Percentiles rank a stretch among this genome's conserved stretches.
These are phyloP conservation scores for Drosophila equinoxialis DNA, from an alignment of 1,140 invertebrate species.

Conservation along the genomic window DNA sequence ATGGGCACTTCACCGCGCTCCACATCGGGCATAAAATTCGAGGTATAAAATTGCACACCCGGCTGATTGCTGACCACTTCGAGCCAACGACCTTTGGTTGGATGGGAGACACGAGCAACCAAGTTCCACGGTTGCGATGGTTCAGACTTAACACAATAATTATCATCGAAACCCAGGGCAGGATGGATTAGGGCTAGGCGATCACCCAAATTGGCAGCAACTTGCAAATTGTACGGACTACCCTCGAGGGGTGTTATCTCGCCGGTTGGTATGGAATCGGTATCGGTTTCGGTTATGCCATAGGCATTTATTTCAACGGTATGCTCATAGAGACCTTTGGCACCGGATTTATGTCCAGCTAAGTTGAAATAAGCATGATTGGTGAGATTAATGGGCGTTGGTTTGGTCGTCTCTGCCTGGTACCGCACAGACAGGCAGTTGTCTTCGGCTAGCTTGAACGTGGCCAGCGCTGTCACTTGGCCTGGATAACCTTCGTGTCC, in stretches of 20 bases:
- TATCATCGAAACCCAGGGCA: conserved; percentile 90
- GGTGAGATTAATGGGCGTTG: conserved; percentile 94
- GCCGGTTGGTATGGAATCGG: conserved; percentile 91
- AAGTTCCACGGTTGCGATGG: conserved; percentile 44
- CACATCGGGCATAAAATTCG: conserved; percentile 88
- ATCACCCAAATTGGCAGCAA: conserved; percentile 84
- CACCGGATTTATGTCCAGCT: conserved; percentile 88
- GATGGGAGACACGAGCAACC: conserved; percentile 85
- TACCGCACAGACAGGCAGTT: conserved; percentile 90
- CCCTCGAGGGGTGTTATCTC: conserved; percentile 87
- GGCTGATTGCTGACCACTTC: conserved; percentile 94
- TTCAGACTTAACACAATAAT: conserved; percentile 86
- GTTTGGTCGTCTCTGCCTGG: conserved; percentile 88
- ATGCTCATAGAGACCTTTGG: conserved; percentile 88
- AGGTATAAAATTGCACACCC: conserved; percentile 95
- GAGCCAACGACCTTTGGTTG: conserved; percentile 88
- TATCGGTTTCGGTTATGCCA: conserved; percentile 89
- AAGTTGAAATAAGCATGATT: conserved; percentile 98
- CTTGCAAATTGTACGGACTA: conserved; percentile 89
- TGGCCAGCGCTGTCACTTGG: conserved; percentile 86
- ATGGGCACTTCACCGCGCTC: conserved; percentile 51
- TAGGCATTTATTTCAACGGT: conserved; percentile 89
- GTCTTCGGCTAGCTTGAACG: conserved; percentile 89
- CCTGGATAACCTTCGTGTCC: conserved; percentile 96
- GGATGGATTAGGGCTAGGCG: conserved; percentile 82